phyloP scores from a whole-genome alignment of 2,113 vertebrate genomes.

The Sceloporus undulatus region DNA sequence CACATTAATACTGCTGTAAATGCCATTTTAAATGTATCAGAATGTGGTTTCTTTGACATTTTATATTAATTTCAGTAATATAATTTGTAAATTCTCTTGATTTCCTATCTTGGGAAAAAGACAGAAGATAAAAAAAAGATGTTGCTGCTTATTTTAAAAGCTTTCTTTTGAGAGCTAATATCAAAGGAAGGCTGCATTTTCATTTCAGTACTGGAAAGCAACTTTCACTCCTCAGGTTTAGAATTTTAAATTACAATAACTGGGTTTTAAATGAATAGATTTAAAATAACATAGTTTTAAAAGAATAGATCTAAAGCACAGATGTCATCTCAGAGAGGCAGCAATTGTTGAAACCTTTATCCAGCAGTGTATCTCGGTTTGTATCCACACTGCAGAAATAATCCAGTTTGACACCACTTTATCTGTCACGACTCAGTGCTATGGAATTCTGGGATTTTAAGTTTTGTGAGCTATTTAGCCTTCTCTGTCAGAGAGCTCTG shows the following conservation, averaged over 20 bases:
- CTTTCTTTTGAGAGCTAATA: neutral
- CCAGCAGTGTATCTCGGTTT: no score
- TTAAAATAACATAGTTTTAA: neutral
- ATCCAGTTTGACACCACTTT: no score
- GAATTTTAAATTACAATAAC: neutral
- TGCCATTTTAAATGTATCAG: neutral
- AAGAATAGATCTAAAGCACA: neutral
- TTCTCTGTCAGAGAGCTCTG: no score
- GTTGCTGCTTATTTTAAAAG: no score
- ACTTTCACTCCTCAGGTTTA: neutral
- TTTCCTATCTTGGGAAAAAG: neutral
- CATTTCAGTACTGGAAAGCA: neutral
- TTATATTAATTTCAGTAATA: neutral
- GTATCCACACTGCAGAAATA: no score
- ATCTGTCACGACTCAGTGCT: no score
- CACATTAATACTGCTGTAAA: neutral
- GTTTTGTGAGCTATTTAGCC: no score
- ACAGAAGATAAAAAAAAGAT: no score
- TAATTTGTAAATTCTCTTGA: neutral
- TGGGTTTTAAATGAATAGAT: neutral
- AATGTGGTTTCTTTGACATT: neutral
- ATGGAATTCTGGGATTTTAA: no score
- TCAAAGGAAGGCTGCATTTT: neutral
- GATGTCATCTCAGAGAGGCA: neutral
- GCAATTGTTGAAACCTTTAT: neutral